Evolutionary conservation across 1,140 invertebrate genomes (phyloP), one percentile per base, ranked within the genome.

Genomic region (Pseudomyrmex concolor): DNA sequence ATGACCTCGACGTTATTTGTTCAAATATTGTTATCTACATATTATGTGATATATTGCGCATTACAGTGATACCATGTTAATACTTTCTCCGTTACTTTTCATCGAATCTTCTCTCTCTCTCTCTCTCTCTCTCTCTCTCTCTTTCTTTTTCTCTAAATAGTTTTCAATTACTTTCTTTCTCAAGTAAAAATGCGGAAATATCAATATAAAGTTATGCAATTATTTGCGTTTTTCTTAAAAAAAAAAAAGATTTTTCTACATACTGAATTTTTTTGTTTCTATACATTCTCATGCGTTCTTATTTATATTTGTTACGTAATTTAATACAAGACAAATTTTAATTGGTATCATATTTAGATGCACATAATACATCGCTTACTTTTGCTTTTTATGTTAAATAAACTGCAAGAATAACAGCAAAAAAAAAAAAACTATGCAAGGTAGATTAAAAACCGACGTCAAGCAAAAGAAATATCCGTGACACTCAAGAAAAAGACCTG

Each of bases 1-100:
- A 76, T 17, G 45, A 74, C 45, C 13, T 63, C 9, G 55, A 62
- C 13, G 59, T 60, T 50, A 50, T 25, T 74, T 48, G 34, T 8
- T 34, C 19, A 74, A 74, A 74, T 60, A 51, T 76, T 19, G 63
- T 63, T 45, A 15, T 22, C 13, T 60, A 15, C 15, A 64, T 34
- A 34, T 74, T 63, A 60, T 8, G 17, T 63, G 63, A 74, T n/a
- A 4, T 15, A 17, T 19, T n/a, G 45, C 17, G 4, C 17, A 15
- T 17, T 17, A 43, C 15, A 12, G 34, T 3, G 68, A 55, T 71
- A 34, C 34, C 48, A 48, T 13, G 19, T 71, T 25, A 12, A 55
- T 1, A 13, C 0, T 34, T 71, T 55, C 15, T 15, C 5, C 15
- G 15, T 34, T 64, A 1, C 13, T 17, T 71, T 71, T 55, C 12